These are phyloP conservation scores for Rhea americana DNA, from an alignment of 2,113 vertebrate genomes.

Conservation along the genomic window DNA sequence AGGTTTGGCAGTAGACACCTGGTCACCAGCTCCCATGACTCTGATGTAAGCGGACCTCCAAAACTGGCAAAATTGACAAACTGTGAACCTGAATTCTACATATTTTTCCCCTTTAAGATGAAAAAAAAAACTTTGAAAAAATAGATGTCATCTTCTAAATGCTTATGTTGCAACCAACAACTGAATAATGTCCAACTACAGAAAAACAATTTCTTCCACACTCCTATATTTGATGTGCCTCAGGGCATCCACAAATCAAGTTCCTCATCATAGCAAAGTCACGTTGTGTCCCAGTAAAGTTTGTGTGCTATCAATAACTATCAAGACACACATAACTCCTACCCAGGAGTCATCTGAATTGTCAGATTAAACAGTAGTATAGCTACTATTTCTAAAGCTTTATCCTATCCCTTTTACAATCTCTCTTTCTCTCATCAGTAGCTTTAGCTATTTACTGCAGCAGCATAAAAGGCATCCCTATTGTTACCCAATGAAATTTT, in stretches of 20 bases:
- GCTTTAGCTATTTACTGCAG: background rate
- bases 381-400: background rate
- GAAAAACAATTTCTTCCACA: background rate
- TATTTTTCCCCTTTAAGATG: background rate
- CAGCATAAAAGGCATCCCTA: background rate
- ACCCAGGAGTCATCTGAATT: background rate
- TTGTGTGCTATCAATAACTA: background rate
- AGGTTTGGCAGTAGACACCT: background rate
- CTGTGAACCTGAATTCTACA: background rate
- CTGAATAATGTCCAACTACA: background rate
- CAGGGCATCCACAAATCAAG: background rate
- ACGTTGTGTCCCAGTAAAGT: background rate
- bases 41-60: background rate
- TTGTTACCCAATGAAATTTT: background rate
- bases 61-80: background rate
- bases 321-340: background rate
- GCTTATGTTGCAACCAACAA: background rate
- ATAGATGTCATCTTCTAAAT: background rate
- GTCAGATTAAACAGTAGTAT: background rate
- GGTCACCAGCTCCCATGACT: accelerated
- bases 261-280: background rate
- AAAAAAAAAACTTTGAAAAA: background rate
- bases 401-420: background rate
- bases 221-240: accelerated
- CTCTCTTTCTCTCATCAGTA: background rate